phyloP scores from a whole-genome alignment of 2,888 invertebrate species.

The Rotaria sp. region DNA sequence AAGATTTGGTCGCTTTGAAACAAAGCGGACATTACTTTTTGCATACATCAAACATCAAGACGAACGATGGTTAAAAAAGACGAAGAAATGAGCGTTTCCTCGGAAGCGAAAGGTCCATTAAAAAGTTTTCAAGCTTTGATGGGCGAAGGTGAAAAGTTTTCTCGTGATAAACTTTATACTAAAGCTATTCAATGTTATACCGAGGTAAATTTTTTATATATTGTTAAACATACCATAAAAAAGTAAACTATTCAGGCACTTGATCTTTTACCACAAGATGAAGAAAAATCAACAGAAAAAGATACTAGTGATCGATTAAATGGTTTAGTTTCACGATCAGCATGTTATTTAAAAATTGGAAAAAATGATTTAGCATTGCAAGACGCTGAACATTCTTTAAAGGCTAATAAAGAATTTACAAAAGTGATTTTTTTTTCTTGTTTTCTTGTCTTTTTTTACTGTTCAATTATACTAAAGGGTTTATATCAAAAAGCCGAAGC shows the following conservation, averaged over 20 bases:
- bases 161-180: slow-evolving; percentile 47
- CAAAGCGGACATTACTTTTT: neutral
- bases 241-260: slow-evolving; percentile 64
- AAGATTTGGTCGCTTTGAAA: neutral
- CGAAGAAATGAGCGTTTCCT: slow-evolving; percentile 40
- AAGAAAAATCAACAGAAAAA: neutral
- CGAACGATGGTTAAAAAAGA: slow-evolving; percentile 34
- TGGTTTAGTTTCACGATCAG: slow-evolving; percentile 77
- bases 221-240: neutral
- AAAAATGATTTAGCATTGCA: slow-evolving; percentile 72
- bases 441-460: neutral
- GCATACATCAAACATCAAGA: neutral
- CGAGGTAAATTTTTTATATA: slow-evolving; percentile 7
- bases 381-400: slow-evolving; percentile 76
- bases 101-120: slow-evolving; percentile 36
- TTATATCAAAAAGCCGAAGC: slow-evolving; percentile 85
- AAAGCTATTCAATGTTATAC: slow-evolving; percentile 53
- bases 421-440: slow-evolving; percentile 41
- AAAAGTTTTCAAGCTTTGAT: slow-evolving; percentile 40
- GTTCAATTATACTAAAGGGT: slow-evolving; percentile 54
- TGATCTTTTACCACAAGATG: slow-evolving; percentile 65
- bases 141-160: slow-evolving; percentile 49
- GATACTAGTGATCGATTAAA: slow-evolving; percentile 65
- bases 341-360: slow-evolving; percentile 76
- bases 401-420: slow-evolving; percentile 49